Evolutionary conservation across 2,888 invertebrate genomes (phyloP), one percentile per base, ranked within the genome.

Genomic region (Xylota sylvarum): DNA sequence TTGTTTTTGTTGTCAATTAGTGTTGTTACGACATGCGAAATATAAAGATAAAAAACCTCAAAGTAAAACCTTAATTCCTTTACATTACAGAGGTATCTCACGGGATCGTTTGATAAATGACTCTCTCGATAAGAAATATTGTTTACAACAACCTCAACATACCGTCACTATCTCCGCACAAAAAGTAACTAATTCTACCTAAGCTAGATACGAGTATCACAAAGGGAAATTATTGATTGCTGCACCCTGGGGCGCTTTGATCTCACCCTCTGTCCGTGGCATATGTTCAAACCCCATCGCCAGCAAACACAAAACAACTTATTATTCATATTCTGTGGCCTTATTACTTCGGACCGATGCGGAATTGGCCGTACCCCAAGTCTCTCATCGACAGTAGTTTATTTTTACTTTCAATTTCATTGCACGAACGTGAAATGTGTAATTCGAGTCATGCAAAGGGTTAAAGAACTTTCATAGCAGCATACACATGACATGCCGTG

Each of bases 381-480:
- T 5, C 48, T 37, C 27, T 17, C 27, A 9, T 12, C 48, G 4
- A 9, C 27, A 23, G 35, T 23, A 40, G 46, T 74, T 70, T 58
- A 46, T 80, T 80, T 80, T 69, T 70, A 85, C 80, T 85, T 85
- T 85, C 84, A 60, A 46, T 85, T 85, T 85, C 84, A 60, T 32
- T 76, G 56, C 80, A 85, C 64, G 70, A 80, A 85, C 56, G 65
- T 72, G 30, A 50, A 69, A 72, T 72, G 65, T 76, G 80, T 72
- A 80, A 67, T 72, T 74, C 58, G 40, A 80, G 62, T 52, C 76
- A 85, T 80, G 80, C 76, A 52, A 84, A 64, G 76, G 85, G 85
- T 85, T 85, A 80, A 85, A 85, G 80, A 85, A 85, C 85, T 85
- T 72, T 85, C 69, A 4, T 43, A 32, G 7, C n/a, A 43, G 76